Evolutionary conservation across 2,113 vertebrate genomes (phyloP).

Genomic region (Pelecanoides urinatrix): DNA sequence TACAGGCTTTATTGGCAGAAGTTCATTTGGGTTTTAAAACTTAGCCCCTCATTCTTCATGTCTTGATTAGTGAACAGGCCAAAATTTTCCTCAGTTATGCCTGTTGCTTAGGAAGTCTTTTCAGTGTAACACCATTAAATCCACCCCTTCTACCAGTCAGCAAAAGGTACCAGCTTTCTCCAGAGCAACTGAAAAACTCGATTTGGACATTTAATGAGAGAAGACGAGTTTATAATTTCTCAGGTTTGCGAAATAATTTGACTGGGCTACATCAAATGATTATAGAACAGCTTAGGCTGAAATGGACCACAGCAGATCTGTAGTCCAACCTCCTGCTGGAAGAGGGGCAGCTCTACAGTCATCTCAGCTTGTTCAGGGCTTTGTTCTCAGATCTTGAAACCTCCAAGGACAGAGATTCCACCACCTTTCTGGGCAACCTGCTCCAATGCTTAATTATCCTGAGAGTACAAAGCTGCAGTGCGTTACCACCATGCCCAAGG

Average conservation of each 20-base stretch:
- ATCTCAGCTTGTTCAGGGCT: neutral
- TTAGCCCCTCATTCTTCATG: neutral
- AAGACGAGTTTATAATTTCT: neutral
- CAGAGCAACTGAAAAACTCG: neutral
- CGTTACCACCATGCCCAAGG: neutral
- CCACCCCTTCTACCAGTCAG: neutral
- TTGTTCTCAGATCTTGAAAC: neutral
- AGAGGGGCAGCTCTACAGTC: neutral
- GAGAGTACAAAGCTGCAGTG: neutral
- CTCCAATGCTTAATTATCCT: neutral
- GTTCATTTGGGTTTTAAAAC: neutral
- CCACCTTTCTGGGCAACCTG: neutral
- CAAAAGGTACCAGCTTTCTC: neutral
- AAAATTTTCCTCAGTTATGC: neutral
- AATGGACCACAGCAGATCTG: neutral
- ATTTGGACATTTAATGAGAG: neutral
- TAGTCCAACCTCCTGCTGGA: accelerated
- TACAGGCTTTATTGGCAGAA: neutral
- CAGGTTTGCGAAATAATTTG: neutral
- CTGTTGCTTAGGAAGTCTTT: neutral
- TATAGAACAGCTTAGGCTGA: neutral
- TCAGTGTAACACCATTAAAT: neutral
- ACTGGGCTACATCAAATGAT: neutral
- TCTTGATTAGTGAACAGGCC: neutral
- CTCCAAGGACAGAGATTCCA: neutral